Evolutionary conservation across 1,140 invertebrate species (phyloP), one percentile per base, ranked within the genome.

Genomic region (Solenopsis fugax): DNA sequence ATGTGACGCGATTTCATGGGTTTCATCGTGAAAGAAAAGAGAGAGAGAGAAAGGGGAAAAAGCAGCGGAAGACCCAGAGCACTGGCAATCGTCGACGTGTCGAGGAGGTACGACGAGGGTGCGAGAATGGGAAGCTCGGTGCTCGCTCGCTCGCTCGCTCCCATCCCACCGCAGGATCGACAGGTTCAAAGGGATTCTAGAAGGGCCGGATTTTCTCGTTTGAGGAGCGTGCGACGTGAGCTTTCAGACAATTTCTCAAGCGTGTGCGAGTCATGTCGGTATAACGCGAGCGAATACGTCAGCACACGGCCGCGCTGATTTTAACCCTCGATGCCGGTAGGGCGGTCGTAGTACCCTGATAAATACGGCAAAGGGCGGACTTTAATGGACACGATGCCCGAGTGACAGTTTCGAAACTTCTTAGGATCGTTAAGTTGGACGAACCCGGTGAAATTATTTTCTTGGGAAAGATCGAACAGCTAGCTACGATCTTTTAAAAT

Each of bases 1-100:
- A 92, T 93, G 88, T 87, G 90, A 86, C 76, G 86, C 78, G 86
- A 91, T 90, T 92, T 92, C 86, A 73, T 82, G 89, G 86, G 69
- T 64, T 86, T 73, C 50, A 50, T 48, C 77, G 29, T 64, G 87
- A 76, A 29, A 76, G n/a, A 13, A 52, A 52, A 85, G 41, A 48
- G 60, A 89, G 21, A 29, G 21, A 9, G 48, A 48, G 48, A 48
- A 54, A 73, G 54, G 24, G 4, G 62, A 78, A 34, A 58, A 54
- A 67, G 64, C 62, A 87, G 73, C 29, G 65, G 85, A 82, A 60
- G 78, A 69, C 24, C 45, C 45, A 41, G 29, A 82, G 37, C 52
- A 29, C 13, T 54, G 52, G 80, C 52, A 73, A 60, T 82, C 80
- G 80, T 73, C 67, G 80, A 80, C 62, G 77, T 80, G 77, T 69